Conservation (phyloP, 1,140 invertebrate species). For the Drosophila albomicans region DNA sequence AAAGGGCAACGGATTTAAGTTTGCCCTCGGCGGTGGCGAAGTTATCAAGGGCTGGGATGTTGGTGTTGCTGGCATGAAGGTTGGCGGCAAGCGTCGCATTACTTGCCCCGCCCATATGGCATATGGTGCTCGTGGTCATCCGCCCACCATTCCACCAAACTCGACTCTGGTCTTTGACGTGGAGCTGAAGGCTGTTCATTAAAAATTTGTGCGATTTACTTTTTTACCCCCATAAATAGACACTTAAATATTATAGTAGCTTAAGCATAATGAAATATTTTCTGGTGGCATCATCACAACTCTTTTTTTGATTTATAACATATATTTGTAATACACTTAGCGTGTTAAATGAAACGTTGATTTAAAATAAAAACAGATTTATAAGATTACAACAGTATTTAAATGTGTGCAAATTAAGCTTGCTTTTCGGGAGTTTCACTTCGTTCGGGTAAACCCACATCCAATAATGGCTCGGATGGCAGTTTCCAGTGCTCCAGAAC, state of each 20-base stretch:
- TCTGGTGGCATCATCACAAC: slow-evolving; percentile 8
- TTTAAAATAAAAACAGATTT: slow-evolving; percentile 60
- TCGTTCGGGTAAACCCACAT: slow-evolving; percentile 6
- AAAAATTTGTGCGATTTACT: slow-evolving; percentile 75
- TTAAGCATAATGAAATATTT: slow-evolving; percentile 39
- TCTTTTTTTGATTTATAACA: slow-evolving; percentile 33
- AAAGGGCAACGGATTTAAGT: slow-evolving; percentile 93
- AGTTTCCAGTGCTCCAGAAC: slow-evolving; percentile 86
- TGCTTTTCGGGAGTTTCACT: slow-evolving; percentile 11
- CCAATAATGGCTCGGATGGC: slow-evolving; percentile 85
- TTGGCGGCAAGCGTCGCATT: slow-evolving; percentile 95
- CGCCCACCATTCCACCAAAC: slow-evolving; percentile 93
- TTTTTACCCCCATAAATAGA: slow-evolving; percentile 41
- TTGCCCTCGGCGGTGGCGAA: slow-evolving; percentile 92
- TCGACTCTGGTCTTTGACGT: slow-evolving; percentile 94
- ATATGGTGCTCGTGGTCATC: slow-evolving; percentile 93
- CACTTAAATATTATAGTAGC: slow-evolving; percentile 48
- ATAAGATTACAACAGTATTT: slow-evolving; percentile 34
- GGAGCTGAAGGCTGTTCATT: slow-evolving; percentile 93
- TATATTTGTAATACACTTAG: slow-evolving; percentile 29
- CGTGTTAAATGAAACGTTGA: slow-evolving; percentile 42
- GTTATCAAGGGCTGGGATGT: slow-evolving; percentile 97
- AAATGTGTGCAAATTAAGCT: slow-evolving; percentile 1
- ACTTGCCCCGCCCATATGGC: slow-evolving; percentile 93
- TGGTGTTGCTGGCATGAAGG: slow-evolving; percentile 95